Base-by-base conservation (phyloP, 2,888 invertebrate genomes). In the Heliconius charithonia region DNA sequence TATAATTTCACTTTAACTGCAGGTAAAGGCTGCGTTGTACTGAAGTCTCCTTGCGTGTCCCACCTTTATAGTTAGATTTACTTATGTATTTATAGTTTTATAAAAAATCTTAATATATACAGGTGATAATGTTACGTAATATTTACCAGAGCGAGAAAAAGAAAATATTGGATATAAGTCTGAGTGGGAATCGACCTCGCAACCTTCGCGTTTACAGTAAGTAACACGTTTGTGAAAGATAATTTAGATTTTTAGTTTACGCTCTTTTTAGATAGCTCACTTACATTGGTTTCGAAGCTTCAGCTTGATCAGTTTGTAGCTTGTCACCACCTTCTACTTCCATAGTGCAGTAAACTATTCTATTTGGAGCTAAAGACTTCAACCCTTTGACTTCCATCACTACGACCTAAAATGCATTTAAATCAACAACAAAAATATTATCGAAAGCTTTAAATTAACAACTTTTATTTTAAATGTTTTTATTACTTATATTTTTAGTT, bases 301-400 rank as follows among this genome's bases (percentile, higher is more conserved):
- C 99, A 0, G 99, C 99, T 94, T 99, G 99, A 94, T 99, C 99
- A 3, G 99, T 99, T 95, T 99, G 99, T 81, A 99, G 96, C 92
- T 99, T 99, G 89, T 99, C 99, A 69, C 99, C 99, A 81, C 99
- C 99, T 93, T 99, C 99, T 62, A 99, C 99, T 95, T 99, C 99
- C 99, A 99, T 99, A 32, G 99, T 99, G 93, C 99, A 99, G 95
- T 99, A 99, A 75, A 99, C 99, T 90, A 99, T 99, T 88, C 99
- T 97, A 96, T 99, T 99, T 59, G 98, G 98, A 82, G 99, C 97
- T 88, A 99, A 95, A 77, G 99, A 98, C 95, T 99, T 99, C 84
- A 99, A 96, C 85, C 99, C 99, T 93, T 99, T 98, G 77, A 99
- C 99, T 95, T 99, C 99, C 98, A 99, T 99, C 78, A 99, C 99